A percentile compares a stretch with the other conserved stretches of the same genome.
These are phyloP conservation scores for Glaucopsyche alexis DNA, from an alignment of 2,888 invertebrate genomes.

Conservation along the genomic window DNA sequence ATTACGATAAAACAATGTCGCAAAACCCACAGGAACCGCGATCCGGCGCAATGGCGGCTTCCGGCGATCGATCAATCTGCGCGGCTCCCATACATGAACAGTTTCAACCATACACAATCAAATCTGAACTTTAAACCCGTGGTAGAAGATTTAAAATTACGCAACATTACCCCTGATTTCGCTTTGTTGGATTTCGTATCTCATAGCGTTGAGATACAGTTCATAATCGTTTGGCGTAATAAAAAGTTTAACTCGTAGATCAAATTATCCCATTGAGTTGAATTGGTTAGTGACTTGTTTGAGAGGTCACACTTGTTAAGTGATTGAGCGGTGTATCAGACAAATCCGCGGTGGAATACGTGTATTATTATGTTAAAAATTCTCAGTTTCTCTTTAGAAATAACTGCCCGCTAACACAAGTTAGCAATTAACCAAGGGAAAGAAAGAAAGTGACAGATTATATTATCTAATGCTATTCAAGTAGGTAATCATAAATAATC, in stretches of 20 bases:
- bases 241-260: slow-evolving; percentile 24
- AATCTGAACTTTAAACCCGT: background rate
- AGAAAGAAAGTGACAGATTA: too few species aligned
- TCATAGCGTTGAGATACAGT: background rate
- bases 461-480: background rate
- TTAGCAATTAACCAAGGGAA: too few species aligned
- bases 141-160: background rate
- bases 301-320: slow-evolving; percentile 49
- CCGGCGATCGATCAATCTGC: slow-evolving; percentile 71
- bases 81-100: slow-evolving; percentile 29
- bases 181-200: background rate
- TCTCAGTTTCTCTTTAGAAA: too few species aligned
- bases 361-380: background rate
- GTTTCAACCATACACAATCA: background rate
- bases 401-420: too few species aligned
- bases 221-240: slow-evolving; percentile 23
- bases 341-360: background rate
- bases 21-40: slow-evolving; percentile 43
- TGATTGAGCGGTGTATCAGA: slow-evolving; percentile 36
- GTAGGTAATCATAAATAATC: background rate
- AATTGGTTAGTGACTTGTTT: slow-evolving; percentile 60
- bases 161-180: background rate
- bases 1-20: slow-evolving; percentile 23
- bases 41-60: slow-evolving; percentile 53
- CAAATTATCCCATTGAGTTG: slow-evolving; percentile 61